phyloP scores from a whole-genome alignment of 2,113 vertebrate genomes.

The Pollimyrus isidori region DNA sequence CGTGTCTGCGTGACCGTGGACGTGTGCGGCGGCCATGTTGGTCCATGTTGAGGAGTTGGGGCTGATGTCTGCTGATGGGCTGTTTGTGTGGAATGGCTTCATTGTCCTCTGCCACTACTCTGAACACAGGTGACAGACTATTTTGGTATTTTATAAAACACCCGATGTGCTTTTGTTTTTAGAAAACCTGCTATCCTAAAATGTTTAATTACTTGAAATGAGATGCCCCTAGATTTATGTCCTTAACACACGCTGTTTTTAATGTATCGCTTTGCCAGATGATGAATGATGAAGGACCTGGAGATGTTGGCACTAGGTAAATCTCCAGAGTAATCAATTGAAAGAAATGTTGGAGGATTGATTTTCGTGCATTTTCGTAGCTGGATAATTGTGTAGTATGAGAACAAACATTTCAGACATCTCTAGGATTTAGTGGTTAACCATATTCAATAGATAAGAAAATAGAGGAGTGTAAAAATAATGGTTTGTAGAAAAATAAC shows the following conservation, averaged over 20 bases:
- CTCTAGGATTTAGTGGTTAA: slow-evolving; percentile 31
- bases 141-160: not conserved
- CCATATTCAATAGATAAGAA: slow-evolving; percentile 41
- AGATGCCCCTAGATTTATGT: not conserved
- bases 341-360: slow-evolving; percentile 38
- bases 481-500: not conserved
- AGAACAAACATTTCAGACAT: slow-evolving; percentile 40
- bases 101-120: not conserved
- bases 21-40: not conserved
- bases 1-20: not conserved
- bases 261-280: slow-evolving; percentile 47
- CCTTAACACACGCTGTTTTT: slow-evolving; percentile 17
- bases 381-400: slow-evolving; percentile 52
- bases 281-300: slow-evolving; percentile 45
- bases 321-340: slow-evolving; percentile 31
- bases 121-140: not conserved
- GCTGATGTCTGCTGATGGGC: not conserved
- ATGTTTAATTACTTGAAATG: slow-evolving; percentile 28
- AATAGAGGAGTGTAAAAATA: slow-evolving; percentile 45
- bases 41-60: not conserved
- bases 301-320: slow-evolving; percentile 36
- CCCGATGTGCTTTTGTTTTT: not conserved
- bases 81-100: not conserved
- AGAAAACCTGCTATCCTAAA: slow-evolving; percentile 1
- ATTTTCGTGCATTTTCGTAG: slow-evolving; percentile 48